These are phyloP conservation scores for Embiotoca jacksoni DNA, from an alignment of 2,113 vertebrate species.

Conservation along the genomic window DNA sequence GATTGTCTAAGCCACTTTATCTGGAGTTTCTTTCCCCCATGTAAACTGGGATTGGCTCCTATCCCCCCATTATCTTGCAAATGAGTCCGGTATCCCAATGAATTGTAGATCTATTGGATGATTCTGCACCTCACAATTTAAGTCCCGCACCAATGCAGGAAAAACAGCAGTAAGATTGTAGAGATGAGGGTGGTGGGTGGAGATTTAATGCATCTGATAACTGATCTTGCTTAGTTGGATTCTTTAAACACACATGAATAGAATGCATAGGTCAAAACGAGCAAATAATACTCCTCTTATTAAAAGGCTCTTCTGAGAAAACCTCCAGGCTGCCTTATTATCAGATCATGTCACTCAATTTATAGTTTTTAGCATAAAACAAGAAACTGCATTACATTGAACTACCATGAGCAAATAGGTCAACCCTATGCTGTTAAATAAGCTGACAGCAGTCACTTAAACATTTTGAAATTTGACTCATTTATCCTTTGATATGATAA, in stretches of 20 bases:
- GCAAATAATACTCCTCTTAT: too few species aligned
- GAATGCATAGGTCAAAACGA: too few species aligned
- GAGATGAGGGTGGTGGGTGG: too few species aligned
- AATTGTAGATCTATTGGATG: not conserved
- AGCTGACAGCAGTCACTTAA: slow-evolving; percentile 18
- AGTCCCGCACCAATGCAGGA: not conserved
- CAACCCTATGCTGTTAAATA: slow-evolving; percentile 21
- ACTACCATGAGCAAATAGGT: slow-evolving; percentile 36
- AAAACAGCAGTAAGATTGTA: too few species aligned
- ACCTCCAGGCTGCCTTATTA: not conserved
- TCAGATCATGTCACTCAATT: slow-evolving; percentile 10
- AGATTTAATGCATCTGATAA: too few species aligned
- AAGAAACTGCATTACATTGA: not conserved
- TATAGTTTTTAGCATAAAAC: not conserved
- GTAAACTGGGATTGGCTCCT: not conserved
- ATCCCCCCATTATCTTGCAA: not conserved
- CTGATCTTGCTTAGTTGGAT: too few species aligned
- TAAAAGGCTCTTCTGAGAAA: not conserved
- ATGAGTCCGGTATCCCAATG: not conserved
- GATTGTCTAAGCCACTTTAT: not conserved
- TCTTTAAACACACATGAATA: too few species aligned
- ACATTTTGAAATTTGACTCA: slow-evolving; percentile 24
- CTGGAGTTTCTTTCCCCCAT: not conserved
- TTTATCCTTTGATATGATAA: slow-evolving; percentile 41
- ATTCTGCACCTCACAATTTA: not conserved